A percentile compares a stretch with the other conserved stretches of the same genome.
Conservation (phyloP, 35 echinoderm and acorn worm species). For the Ophioderma brevispina region DNA sequence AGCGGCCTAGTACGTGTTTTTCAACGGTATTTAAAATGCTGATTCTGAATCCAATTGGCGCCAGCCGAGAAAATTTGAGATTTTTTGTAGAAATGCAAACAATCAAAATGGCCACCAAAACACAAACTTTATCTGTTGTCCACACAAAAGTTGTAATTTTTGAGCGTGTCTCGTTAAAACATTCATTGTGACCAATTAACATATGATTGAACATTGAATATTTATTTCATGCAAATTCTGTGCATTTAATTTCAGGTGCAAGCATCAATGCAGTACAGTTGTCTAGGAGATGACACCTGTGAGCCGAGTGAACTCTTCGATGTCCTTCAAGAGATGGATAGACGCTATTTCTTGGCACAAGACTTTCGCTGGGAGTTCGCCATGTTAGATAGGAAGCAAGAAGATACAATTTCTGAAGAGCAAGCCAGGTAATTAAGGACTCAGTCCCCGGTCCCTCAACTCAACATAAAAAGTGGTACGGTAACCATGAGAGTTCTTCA, state of each 20-base stretch:
- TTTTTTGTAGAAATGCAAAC: not conserved
- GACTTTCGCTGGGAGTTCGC: constrained; percentile 97
- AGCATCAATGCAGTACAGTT: constrained; percentile 88
- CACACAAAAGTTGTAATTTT: not conserved
- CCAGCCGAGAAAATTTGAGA: no score
- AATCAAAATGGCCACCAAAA: no score
- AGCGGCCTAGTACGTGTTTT: no score
- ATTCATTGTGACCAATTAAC: no score
- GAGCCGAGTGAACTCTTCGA: constrained; percentile 91
- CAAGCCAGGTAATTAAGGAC: constrained; percentile 93
- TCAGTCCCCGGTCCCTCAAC: no score
- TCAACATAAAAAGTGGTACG: no score
- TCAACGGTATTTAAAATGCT: no score
- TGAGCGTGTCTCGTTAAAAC: no score
- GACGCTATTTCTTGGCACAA: constrained; percentile 83
- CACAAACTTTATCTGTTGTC: no score
- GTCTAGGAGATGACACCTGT: constrained; percentile 72
- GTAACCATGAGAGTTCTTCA: no score
- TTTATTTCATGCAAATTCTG: no score
- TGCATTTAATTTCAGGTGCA: constrained; percentile 65
- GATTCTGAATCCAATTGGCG: no score
- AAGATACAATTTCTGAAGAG: constrained; percentile 83
- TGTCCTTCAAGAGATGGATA: constrained; percentile 93
- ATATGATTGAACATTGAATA: not conserved
- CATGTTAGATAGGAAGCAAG: constrained; percentile 76